Evolutionary conservation across 2,113 vertebrate species (phyloP), one percentile per base, ranked within the genome.

Genomic region (Narcine bancroftii): DNA sequence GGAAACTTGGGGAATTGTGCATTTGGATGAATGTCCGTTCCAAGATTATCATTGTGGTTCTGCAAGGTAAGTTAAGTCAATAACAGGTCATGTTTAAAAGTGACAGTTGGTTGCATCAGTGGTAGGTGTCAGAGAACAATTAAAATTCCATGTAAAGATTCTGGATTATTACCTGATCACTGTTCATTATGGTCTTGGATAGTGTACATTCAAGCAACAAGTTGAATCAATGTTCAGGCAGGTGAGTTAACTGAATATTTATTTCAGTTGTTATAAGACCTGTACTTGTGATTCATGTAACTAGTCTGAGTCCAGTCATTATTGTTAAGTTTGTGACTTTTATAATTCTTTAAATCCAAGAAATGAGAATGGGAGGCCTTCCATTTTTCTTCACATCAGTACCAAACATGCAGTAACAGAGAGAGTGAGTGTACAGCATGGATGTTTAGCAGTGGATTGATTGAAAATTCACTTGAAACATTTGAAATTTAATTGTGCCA

Each of bases 31-130:
- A 69, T 24, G 24, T 69, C 60, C 4, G 5, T 26, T 69, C 66
- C 24, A 69, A 69, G 26, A 24, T 19, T 19, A 50, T 26, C 76
- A 63, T 29, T 63, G 47, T 60, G 33, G 53, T 60, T 26, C 19
- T 63, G 36, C n/a, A 0, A 21, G 85, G 5, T 65, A 89, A 60
- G 6, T 60, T 89, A 42, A n/a, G 56, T 65, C 24, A 89, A 89
- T 65, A 24, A 4, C 60, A 1, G 56, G 63, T 89, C 21, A 36
- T 36, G 60, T 89, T 89, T 89, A 89, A 89, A 89, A 65, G 19
- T 89, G 85, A 65, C 85, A 65, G 85, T 89, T 89, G 39, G 17
- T 65, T 89, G 85, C 85, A 87, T 87, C 56, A 87, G 83, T 50
- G 10, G 81, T n/a, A 89, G 56, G 56, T 39, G 4, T 89, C 63